phyloP scores from a whole-genome alignment of 1,140 invertebrate species.

The Trinorchestia longiramus region DNA sequence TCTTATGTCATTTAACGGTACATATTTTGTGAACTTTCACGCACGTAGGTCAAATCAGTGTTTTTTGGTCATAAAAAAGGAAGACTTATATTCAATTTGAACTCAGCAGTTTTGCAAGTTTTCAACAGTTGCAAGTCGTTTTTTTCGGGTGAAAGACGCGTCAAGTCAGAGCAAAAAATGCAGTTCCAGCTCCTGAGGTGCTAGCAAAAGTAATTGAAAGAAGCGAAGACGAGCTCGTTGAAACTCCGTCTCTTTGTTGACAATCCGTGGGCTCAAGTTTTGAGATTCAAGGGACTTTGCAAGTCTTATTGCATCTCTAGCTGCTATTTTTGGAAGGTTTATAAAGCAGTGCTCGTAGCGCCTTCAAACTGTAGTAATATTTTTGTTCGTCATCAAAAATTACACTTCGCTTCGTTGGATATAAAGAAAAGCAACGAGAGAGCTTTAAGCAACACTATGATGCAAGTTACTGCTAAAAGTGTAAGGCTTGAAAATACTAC shows the following conservation, averaged over 20 bases:
- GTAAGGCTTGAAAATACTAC: no score
- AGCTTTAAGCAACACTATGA: no score
- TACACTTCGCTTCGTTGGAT: no score
- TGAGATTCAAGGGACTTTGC: neutral
- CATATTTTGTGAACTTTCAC: neutral
- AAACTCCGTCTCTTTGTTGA: neutral
- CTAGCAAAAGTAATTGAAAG: neutral
- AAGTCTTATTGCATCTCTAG: neutral
- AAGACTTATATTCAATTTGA: neutral
- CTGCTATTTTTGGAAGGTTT: neutral
- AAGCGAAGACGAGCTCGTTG: neutral
- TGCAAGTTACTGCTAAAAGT: no score
- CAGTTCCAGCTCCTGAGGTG: neutral
- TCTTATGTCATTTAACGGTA: neutral
- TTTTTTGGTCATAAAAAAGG: neutral
- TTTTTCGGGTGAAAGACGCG: neutral
- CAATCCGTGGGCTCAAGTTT: neutral
- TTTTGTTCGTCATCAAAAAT: neutral
- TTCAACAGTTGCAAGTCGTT: neutral
- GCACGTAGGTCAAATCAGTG: neutral
- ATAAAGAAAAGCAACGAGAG: no score
- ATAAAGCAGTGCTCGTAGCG: neutral
- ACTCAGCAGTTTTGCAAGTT: neutral
- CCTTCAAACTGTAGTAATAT: neutral
- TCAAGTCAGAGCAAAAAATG: neutral